Evolutionary conservation across 1,140 invertebrate species (phyloP).

Genomic region (Lepidurus couesii): DNA sequence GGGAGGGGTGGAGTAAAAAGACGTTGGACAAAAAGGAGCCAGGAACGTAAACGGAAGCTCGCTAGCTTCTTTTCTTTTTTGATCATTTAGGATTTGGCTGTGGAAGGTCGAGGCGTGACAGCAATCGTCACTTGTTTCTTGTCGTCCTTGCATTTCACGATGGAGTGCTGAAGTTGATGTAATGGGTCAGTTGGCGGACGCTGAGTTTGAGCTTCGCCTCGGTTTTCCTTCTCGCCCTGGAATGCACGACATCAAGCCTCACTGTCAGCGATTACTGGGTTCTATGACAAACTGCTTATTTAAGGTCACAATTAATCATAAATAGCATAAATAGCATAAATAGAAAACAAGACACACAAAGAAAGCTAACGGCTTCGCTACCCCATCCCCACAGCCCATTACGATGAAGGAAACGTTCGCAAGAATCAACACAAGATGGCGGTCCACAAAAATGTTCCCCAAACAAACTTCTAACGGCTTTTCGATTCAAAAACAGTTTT

Average conservation of each 20-base stretch:
- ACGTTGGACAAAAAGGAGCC: neutral
- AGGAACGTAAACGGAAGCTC: neutral
- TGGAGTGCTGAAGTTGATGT: conserved; percentile 2
- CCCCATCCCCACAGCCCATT: neutral
- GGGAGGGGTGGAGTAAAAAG: neutral
- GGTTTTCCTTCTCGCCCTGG: conserved; percentile 17
- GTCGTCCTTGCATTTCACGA: conserved; percentile 18
- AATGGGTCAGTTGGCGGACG: neutral
- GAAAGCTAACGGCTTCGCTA: neutral
- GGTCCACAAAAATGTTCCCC: too few species aligned
- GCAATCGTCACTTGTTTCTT: conserved; percentile 22
- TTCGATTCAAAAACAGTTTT: too few species aligned
- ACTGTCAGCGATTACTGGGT: conserved; percentile 12
- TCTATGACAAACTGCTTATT: neutral
- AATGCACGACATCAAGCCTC: conserved; percentile 13
- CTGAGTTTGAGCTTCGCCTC: neutral
- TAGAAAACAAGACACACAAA: conserved; percentile 20
- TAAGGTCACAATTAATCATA: too few species aligned
- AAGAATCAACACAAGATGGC: neutral
- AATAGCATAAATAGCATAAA: neutral
- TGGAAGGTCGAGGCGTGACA: conserved; percentile 1
- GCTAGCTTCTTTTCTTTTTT: neutral
- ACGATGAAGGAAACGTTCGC: neutral
- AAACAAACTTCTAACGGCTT: too few species aligned
- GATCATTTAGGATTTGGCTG: neutral